Conservation (phyloP, 2,888 invertebrate genomes). For the Griposia aprilina region DNA sequence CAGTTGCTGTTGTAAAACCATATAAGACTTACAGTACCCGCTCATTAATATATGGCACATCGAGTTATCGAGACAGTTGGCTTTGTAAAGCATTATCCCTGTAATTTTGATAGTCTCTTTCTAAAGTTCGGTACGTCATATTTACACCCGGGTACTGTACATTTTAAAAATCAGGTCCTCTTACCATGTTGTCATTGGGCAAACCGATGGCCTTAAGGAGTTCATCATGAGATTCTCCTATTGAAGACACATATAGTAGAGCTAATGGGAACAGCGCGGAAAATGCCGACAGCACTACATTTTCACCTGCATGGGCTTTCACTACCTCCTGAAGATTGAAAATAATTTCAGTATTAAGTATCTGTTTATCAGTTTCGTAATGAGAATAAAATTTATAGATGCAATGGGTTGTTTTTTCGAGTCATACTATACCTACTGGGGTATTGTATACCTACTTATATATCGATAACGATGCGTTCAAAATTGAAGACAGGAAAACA, state of each 20-base stretch:
- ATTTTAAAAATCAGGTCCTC: conserved; percentile 34
- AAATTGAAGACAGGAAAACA: conserved; percentile 40
- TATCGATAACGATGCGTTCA: conserved; percentile 11
- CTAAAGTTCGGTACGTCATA: background rate
- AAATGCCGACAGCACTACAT: conserved; percentile 85
- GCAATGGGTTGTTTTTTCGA: background rate
- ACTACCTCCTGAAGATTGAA: conserved; percentile 76
- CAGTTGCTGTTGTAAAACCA: background rate
- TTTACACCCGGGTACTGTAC: background rate
- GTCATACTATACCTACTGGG: background rate
- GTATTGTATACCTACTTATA: background rate
- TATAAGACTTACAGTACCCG: background rate
- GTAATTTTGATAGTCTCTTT: background rate
- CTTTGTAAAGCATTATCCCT: background rate
- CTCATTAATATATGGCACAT: background rate
- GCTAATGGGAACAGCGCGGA: conserved; percentile 85
- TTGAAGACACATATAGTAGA: conserved; percentile 80
- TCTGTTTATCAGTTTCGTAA: background rate
- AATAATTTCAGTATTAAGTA: background rate
- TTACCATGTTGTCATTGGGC: conserved; percentile 77
- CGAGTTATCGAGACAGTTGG: background rate
- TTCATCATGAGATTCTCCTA: conserved; percentile 81
- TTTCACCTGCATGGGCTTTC: conserved; percentile 73
- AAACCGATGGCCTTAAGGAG: conserved; percentile 78
- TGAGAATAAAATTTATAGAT: background rate